Evolutionary conservation across 1,140 invertebrate species (phyloP), one percentile per base, ranked within the genome.

Genomic region (Atta cephalotes): DNA sequence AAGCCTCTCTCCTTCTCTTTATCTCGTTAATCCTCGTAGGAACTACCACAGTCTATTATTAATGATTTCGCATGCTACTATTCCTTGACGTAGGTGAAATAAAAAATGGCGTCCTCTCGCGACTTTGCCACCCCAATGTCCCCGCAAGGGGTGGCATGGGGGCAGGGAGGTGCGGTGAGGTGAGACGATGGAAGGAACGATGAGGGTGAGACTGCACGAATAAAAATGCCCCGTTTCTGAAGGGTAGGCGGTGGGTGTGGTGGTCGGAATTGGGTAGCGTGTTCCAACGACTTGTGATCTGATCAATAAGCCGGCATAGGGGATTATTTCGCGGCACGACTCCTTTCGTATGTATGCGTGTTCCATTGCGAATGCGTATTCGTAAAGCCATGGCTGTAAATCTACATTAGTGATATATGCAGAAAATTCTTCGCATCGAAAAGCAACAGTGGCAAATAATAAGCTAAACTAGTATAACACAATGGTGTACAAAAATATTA

Each of bases 251-350:
- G 80, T 84, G 74, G 74, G 90, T 85, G 84, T 84, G 89, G 80
- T 85, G 78, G 90, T 89, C 86, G 81, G 92, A 91, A 91, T 92
- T 92, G 93, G 93, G 92, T 92, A 93, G 91, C 91, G 90, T 93
- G 90, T 93, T 92, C 92, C 91, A 92, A 92, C 93, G 93, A 94
- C 92, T 94, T 93, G 91, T 93, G 92, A 94, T 95, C 93, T 94
- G 93, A 95, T 94, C 93, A 93, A 95, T 94, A 95, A 95, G 93
- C 93, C 91, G 92, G 92, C 93, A 94, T 94, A 92, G 91, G 91
- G 92, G 93, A 92, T 93, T 93, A 92, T 93, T 94, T 93, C 93
- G 91, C 90, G 91, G 79, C 88, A 77, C 90, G 88, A 91, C 86
- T 90, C 88, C 87, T 80, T 53, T 74, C 39, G 58, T 77, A 77